Evolutionary conservation across 2,113 vertebrate species (phyloP), one percentile per base, ranked within the genome.

Genomic region (Sclerurus mexicanus): DNA sequence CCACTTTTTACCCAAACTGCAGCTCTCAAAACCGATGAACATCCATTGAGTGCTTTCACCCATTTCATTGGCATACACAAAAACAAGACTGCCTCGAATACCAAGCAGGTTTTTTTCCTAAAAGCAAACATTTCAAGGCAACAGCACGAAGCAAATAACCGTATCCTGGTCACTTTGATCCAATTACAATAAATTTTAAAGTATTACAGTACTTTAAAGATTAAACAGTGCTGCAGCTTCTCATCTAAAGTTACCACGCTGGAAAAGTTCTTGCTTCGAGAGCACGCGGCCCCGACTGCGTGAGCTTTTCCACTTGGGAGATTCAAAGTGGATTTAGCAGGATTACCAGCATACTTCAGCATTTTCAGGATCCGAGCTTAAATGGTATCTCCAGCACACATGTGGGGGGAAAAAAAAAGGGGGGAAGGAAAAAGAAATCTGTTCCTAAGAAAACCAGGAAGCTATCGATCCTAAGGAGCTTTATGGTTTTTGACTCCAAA

Each of bases 271-370:
- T 46, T 52, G 60, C 47, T 49, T 63, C 46, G 67, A 62, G 66
- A 85, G 82, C 0, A 0, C 53, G 11, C 0, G 0, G 66, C 63
- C 49, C 31, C 1, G 2, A 15, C 50, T 35, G 35, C 0, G 1
- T 1, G 30, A 86, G 82, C 74, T 76, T 77, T 90, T 83, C 85
- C 87, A 67, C 76, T 77, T 6, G 1, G 72, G 67, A 94, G 68
- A 92, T 30, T 69, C 78, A 24, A 60, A 87, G 58, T 79, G 90
- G 85, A 62, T 79, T 90, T 89, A 62, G 75, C 44, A 90, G 68
- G 68, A 93, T 92, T 90, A 89, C 47, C 5, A 83, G 60, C 33
- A 53, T 5, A 53, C 35, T 77, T 74, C 72, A 93, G 67, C 50
- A 31, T 77, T 93, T 91, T 47, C 19, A 31, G 79, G 39, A 91